Conservation (phyloP, 1,140 invertebrate genomes). For the Lepidurus couesii region DNA sequence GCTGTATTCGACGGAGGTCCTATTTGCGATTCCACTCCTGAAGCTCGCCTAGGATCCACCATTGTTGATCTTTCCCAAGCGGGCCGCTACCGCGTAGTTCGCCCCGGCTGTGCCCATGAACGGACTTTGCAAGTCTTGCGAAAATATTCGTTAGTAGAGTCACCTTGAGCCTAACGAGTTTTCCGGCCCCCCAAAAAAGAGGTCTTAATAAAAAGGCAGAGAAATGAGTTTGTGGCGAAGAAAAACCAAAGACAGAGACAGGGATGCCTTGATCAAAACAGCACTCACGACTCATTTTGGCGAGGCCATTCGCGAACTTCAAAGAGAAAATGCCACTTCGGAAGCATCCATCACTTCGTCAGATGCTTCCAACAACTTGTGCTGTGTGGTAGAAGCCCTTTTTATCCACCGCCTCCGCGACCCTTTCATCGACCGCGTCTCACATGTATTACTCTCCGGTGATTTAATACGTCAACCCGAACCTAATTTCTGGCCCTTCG, state of each 20-base stretch:
- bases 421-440: conserved; percentile 71
- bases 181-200: conserved; percentile 41
- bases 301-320: conserved; percentile 28
- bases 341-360: conserved; percentile 34
- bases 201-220: neutral
- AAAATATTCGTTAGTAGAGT: conserved; percentile 23
- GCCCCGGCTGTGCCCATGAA: conserved; percentile 64
- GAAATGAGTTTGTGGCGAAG: conserved; percentile 20
- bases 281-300: conserved; percentile 31
- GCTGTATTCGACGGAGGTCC: conserved; percentile 76
- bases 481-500: conserved; percentile 81
- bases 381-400: conserved; percentile 73
- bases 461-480: conserved; percentile 54
- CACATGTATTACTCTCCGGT: conserved; percentile 52
- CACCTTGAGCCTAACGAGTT: neutral
- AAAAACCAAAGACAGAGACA: conserved; percentile 22
- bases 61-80: conserved; percentile 75
- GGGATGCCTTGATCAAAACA: conserved; percentile 31
- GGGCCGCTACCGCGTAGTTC: conserved; percentile 66
- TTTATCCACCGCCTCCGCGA: conserved; percentile 87
- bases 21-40: conserved; percentile 46
- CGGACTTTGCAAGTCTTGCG: conserved; percentile 43
- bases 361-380: conserved; percentile 66
- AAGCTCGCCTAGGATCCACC: conserved; percentile 72
- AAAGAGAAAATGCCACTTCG: conserved; percentile 24